Evolutionary conservation across 2,113 vertebrate species (phyloP).

Genomic region (Apteryx mantelli): DNA sequence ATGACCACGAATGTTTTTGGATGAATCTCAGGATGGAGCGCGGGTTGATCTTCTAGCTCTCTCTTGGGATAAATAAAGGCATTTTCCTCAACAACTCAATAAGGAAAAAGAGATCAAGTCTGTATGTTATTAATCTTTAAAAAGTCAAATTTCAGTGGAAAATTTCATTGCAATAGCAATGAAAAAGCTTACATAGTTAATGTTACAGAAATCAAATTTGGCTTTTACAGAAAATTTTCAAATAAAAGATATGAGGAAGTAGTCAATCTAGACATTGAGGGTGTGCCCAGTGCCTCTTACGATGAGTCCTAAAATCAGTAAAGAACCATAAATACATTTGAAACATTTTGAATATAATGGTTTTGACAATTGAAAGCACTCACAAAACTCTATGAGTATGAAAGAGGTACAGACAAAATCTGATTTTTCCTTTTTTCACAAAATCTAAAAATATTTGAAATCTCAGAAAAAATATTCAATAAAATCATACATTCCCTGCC

Average conservation of each 20-base stretch:
- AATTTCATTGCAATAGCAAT: neutral
- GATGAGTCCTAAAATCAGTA: neutral
- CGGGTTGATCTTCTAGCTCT: neutral
- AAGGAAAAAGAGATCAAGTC: neutral
- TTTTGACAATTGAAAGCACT: neutral
- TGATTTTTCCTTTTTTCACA: neutral
- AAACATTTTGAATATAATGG: neutral
- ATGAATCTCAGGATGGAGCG: neutral
- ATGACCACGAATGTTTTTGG: neutral
- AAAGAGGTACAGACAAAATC: neutral
- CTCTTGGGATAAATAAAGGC: neutral
- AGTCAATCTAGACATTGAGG: neutral
- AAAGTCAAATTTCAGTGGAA: neutral
- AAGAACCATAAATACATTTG: neutral
- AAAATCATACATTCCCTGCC: neutral
- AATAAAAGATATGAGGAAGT: neutral
- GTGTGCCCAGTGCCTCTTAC: neutral
- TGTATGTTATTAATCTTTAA: neutral
- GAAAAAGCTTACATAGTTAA: neutral
- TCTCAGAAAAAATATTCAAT: neutral
- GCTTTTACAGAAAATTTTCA: slow-evolving; percentile 5
- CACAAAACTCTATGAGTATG: neutral
- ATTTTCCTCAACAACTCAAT: neutral
- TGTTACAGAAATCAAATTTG: neutral
- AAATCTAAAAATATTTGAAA: neutral